Conservation (phyloP, 2,888 invertebrate species). For the Amphipoea lucens region DNA sequence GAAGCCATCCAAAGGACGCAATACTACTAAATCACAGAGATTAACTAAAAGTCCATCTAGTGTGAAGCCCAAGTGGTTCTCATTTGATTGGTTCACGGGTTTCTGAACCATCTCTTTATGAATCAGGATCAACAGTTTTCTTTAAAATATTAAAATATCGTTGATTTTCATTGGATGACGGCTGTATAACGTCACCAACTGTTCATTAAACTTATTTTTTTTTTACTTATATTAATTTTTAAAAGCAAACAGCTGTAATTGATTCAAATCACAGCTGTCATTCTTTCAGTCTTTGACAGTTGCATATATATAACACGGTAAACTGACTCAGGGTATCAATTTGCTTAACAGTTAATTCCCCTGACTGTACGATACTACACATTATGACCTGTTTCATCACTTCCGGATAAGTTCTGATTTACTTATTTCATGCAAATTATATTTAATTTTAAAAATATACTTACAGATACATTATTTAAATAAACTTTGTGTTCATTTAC, state of each 20-base stretch:
- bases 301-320: no score
- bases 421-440: background rate
- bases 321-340: no score
- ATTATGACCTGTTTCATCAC: background rate
- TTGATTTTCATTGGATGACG: background rate
- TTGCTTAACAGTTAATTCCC: no score
- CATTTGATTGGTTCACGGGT: conserved; percentile 73
- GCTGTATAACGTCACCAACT: no score
- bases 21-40: conserved; percentile 72
- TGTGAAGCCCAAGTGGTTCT: conserved; percentile 70
- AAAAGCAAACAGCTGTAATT: no score
- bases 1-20: conserved; percentile 67
- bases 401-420: background rate
- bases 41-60: conserved; percentile 65
- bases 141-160: background rate
- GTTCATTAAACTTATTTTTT: no score
- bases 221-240: no score
- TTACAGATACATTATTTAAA: no score
- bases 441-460: background rate
- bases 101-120: conserved; percentile 43
- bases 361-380: no score
- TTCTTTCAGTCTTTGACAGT: no score
- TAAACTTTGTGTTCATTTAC: background rate
- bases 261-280: no score
- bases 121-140: conserved; percentile 44